Conservation (phyloP, 2,113 vertebrate genomes). For the Puntigrus tetrazona region DNA sequence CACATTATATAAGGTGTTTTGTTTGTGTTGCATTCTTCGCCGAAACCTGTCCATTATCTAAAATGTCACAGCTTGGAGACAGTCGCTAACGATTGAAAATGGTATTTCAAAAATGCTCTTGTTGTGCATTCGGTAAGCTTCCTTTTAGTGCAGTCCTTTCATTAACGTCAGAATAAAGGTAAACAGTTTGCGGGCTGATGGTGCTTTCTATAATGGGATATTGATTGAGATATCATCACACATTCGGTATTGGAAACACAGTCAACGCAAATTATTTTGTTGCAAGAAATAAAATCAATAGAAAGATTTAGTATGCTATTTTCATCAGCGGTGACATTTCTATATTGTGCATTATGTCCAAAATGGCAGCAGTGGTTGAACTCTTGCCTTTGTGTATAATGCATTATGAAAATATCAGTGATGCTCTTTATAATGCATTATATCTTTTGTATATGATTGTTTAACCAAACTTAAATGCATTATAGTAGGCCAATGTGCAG, state of each 20-base stretch:
- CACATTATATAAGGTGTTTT: neutral
- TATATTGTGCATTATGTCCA: neutral
- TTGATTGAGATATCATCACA: conserved; percentile 28
- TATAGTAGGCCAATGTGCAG: neutral
- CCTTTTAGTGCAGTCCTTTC: neutral
- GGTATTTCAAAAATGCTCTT: conserved; percentile 1
- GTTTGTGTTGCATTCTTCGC: neutral
- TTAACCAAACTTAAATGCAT: neutral
- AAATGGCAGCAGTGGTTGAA: neutral
- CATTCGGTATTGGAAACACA: conserved; percentile 8
- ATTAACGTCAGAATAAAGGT: conserved; percentile 25
- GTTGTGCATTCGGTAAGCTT: neutral
- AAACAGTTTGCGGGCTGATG: neutral
- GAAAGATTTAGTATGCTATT: conserved; percentile 6
- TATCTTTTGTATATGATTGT: neutral
- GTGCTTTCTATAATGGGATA: neutral
- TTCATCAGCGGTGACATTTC: neutral
- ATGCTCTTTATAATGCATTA: neutral
- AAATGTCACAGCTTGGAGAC: conserved; percentile 43
- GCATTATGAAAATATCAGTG: neutral
- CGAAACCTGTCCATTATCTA: conserved; percentile 40
- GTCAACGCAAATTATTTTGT: conserved; percentile 5
- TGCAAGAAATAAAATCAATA: conserved; percentile 8
- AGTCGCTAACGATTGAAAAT: conserved; percentile 31
- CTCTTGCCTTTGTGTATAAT: neutral